phyloP scores from a whole-genome alignment of 2,797 vertebrate species.

The Fistularia tabacaria region DNA sequence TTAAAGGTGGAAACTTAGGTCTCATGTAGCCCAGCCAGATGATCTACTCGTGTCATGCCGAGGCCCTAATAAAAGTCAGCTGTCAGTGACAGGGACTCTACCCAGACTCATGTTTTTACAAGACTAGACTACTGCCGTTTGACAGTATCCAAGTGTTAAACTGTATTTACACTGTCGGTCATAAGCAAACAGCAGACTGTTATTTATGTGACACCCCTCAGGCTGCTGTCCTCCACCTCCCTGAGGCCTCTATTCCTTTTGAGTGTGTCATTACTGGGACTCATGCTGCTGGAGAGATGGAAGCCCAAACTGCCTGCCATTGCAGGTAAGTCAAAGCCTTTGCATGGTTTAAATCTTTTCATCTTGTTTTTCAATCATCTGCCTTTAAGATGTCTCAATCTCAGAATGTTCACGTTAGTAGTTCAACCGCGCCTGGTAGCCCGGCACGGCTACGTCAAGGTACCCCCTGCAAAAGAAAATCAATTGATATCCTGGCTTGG shows the following conservation, averaged over 20 bases:
- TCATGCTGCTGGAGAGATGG: slow-evolving; percentile 90
- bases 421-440: too few species aligned
- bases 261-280: slow-evolving; percentile 82
- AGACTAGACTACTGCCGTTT: too few species aligned
- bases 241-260: slow-evolving; percentile 89
- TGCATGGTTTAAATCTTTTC: too few species aligned
- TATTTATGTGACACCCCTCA: slow-evolving; percentile 41
- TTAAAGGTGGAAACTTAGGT: not conserved
- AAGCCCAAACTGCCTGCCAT: slow-evolving; percentile 83
- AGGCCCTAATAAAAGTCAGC: slow-evolving; percentile 29
- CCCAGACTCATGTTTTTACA: too few species aligned
- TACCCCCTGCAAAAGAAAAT: too few species aligned
- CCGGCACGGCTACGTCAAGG: too few species aligned
- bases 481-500: too few species aligned
- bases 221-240: slow-evolving; percentile 91
- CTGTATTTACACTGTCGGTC: not conserved
- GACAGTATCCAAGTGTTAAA: too few species aligned
- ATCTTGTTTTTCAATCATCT: too few species aligned
- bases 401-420: too few species aligned
- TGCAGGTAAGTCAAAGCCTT: slow-evolving; percentile 65
- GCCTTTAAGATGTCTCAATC: too few species aligned
- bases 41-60: slow-evolving; percentile 23
- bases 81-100: slow-evolving; percentile 18
- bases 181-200: not conserved
- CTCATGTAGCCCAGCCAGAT: not conserved